Conservation (phyloP, 1,140 invertebrate genomes). For the Aphelenchoides avenae region DNA sequence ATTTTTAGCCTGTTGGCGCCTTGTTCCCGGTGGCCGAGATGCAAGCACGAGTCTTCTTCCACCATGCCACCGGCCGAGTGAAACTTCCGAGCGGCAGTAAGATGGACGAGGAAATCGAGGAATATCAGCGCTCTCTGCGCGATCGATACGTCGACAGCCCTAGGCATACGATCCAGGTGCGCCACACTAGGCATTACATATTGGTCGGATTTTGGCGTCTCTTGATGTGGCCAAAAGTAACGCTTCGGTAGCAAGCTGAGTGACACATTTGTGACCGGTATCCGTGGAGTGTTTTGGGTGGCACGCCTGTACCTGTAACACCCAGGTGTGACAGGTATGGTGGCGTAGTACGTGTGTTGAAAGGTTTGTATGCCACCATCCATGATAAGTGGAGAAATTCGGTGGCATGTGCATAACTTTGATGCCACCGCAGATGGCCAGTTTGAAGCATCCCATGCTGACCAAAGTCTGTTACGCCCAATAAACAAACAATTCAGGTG, state of each 20-base stretch:
- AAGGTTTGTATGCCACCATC: not conserved
- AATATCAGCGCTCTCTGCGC: not conserved
- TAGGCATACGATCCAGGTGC: slow-evolving; percentile 28
- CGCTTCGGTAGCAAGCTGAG: too few species aligned
- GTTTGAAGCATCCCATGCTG: not conserved
- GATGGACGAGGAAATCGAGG: slow-evolving; percentile 23
- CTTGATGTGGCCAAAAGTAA: not conserved
- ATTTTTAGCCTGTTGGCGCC: not conserved
- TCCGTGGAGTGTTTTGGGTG: not conserved
- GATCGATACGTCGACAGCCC: slow-evolving; percentile 26
- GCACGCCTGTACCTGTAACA: not conserved
- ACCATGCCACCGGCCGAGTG: slow-evolving; percentile 11
- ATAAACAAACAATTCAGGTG: slow-evolving; percentile 15
- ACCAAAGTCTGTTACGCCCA: slow-evolving; percentile 1
- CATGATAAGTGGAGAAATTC: slow-evolving; percentile 10
- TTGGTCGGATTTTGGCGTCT: not conserved
- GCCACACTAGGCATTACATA: not conserved
- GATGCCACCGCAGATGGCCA: too few species aligned
- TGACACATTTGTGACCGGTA: not conserved
- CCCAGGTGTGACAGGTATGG: not conserved
- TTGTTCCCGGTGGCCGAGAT: slow-evolving; percentile 61
- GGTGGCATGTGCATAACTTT: not conserved
- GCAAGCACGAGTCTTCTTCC: slow-evolving; percentile 57
- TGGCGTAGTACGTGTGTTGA: not conserved
- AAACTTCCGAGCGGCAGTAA: slow-evolving; percentile 22